These are phyloP conservation scores for Polydrusus tereticollis DNA, from an alignment of 2,888 invertebrate species.

Conservation along the genomic window DNA sequence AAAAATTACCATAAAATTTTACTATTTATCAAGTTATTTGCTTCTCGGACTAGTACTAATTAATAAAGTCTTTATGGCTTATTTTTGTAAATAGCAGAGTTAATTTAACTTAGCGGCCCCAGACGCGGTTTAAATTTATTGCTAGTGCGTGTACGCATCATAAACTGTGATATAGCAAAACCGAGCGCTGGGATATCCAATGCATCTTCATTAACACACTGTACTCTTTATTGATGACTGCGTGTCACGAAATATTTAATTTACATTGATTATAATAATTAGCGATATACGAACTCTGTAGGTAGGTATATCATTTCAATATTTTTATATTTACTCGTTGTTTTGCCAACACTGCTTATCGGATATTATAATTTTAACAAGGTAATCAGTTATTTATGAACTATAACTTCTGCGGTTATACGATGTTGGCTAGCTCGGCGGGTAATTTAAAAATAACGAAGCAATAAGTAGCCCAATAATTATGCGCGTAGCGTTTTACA, in stretches of 20 bases:
- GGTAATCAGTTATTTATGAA: constrained; percentile 14
- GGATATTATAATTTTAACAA: constrained; percentile 15
- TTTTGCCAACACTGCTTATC: constrained; percentile 4
- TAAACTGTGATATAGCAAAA: constrained; percentile 23
- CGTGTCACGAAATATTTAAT: constrained; percentile 24
- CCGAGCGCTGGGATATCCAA: constrained; percentile 12
- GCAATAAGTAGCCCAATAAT: background rate
- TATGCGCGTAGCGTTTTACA: background rate
- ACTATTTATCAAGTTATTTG: background rate
- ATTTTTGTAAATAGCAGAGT: constrained; percentile 14
- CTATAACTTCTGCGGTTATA: constrained; percentile 6
- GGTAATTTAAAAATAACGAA: constrained; percentile 5
- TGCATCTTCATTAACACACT: constrained; percentile 25
- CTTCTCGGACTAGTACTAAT: constrained; percentile 4
- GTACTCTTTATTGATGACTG: constrained; percentile 16
- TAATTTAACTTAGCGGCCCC: constrained; percentile 22
- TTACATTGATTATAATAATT: constrained; percentile 20
- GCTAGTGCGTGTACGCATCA: constrained; percentile 27
- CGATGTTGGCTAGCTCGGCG: background rate
- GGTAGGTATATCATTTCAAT: constrained; percentile 1
- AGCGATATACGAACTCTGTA: constrained; percentile 3
- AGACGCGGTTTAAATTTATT: constrained; percentile 25
- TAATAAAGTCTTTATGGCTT: constrained; percentile 8
- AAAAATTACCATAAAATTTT: constrained; percentile 3
- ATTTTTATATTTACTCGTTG: constrained; percentile 1